Percentiles rank a stretch among this genome's conserved stretches.
Evolutionary conservation across 2,888 invertebrate species (phyloP).

Genomic region (Eupithecia exiguata): DNA sequence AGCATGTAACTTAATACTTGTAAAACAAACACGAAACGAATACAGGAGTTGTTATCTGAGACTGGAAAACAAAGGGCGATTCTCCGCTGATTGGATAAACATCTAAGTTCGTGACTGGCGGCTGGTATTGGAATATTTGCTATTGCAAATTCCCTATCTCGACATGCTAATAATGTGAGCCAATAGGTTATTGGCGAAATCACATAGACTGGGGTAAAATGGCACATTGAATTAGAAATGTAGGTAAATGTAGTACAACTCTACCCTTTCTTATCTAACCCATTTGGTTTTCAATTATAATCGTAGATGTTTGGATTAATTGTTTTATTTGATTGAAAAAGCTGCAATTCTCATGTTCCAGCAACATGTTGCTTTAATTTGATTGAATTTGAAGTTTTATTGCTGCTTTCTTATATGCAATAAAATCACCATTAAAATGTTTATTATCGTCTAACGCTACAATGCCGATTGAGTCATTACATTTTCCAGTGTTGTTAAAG

Average conservation of each 20-base stretch:
- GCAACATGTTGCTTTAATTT: conserved; percentile 14
- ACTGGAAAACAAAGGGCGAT: conserved; percentile 49
- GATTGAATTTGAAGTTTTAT: conserved; percentile 23
- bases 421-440: conserved; percentile 29
- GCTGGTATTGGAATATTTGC: conserved; percentile 54
- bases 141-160: conserved; percentile 59
- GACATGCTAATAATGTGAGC: conserved; percentile 57
- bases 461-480: conserved; percentile 24
- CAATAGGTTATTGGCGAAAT: conserved; percentile 56
- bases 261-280: not conserved
- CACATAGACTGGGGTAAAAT: conserved; percentile 42
- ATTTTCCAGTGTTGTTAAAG: conserved; percentile 23
- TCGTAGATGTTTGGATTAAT: not conserved
- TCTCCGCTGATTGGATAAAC: conserved; percentile 56
- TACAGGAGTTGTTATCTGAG: conserved; percentile 36
- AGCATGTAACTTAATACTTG: conserved; percentile 24
- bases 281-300: conserved; percentile 9
- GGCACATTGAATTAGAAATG: conserved; percentile 1
- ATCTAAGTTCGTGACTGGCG: conserved; percentile 55
- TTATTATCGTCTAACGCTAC: conserved; percentile 23
- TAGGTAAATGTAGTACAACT: not conserved
- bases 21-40: conserved; percentile 43
- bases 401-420: conserved; percentile 25
- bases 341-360: conserved; percentile 9
- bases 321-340: conserved; percentile 11